Base-by-base conservation (phyloP, 2,888 invertebrate genomes). In the Trachelus stipa region DNA sequence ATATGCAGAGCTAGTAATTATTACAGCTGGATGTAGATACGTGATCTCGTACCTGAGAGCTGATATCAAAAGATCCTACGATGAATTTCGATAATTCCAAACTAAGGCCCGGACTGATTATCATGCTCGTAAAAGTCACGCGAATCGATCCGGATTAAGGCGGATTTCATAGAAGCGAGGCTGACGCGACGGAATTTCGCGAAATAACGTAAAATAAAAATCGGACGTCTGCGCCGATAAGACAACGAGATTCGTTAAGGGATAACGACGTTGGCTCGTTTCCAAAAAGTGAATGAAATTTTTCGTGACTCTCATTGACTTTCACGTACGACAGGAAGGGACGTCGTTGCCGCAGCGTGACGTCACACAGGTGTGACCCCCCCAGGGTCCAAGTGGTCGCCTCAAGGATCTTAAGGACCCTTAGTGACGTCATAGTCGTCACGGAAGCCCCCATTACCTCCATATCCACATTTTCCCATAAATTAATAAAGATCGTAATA, bases 331-430 rank as follows among this genome's bases (percentile, higher is more conserved):
- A 23, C 1, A 1, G 77, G 56, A 85, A 87, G 82, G 82, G 81
- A 80, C 79, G 76, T 83, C 82, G 84, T 83, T 83, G 83, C 82
- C 84, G 85, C 84, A 84, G 85, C 83, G 79, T 87, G 86, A 88
- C 86, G 87, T 87, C 87, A 87, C 82, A 79, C 84, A 87, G 87
- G 87, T 85, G 87, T 84, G 85, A 87, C 83, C 79, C 81, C 78
- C 81, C 79, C 56, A 74, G 79, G 79, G 80, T 77, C 71, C 81
- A 79, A 81, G 78, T 74, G 78, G 78, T 80, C 77, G 79, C 78
- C 76, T 79, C 75, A 75, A 76, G 76, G 9, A 23, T 56, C 2
- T 6, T 56, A 2, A 9, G 56, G 2, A 56, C 56, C 23, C 15
- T 23, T 56, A 2, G 56, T 15, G 56, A 23, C 56, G 56, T 56